Percentiles rank a stretch among this genome's conserved stretches.
Evolutionary conservation across 2,888 invertebrate species (phyloP).

Genomic region (Andrena chrysosceles): DNA sequence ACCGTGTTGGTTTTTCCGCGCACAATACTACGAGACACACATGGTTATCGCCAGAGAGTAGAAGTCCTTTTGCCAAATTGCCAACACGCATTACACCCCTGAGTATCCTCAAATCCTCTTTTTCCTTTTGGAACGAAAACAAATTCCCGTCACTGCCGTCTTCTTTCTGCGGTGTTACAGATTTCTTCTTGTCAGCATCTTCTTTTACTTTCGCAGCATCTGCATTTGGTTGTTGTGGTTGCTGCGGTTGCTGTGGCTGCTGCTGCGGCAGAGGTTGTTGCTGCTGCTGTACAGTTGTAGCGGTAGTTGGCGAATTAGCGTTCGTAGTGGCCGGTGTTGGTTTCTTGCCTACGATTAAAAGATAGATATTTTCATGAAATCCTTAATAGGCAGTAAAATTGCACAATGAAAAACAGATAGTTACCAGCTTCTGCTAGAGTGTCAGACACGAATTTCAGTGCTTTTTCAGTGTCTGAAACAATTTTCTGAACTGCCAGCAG

Average conservation of each 20-base stretch:
- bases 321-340: conserved; percentile 69
- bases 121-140: conserved; percentile 90
- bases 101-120: conserved; percentile 89
- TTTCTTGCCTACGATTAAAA: conserved; percentile 74
- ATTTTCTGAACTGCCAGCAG: conserved; percentile 95
- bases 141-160: conserved; percentile 91
- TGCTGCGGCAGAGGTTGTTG: conserved; percentile 39
- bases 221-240: conserved; percentile 75
- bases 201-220: conserved; percentile 84
- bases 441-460: conserved; percentile 97
- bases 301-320: conserved; percentile 69
- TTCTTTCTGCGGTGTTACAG: conserved; percentile 84
- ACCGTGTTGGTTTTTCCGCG: conserved; percentile 95
- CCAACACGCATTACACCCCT: conserved; percentile 99
- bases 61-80: conserved; percentile 94
- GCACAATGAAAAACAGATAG: conserved; percentile 32
- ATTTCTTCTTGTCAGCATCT: conserved; percentile 86
- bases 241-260: conserved; percentile 67
- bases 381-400: background rate
- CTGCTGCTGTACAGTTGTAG: conserved; percentile 63
- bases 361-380: background rate
- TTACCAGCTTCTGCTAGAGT: conserved; percentile 88
- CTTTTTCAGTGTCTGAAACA: conserved; percentile 96
- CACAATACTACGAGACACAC: conserved; percentile 98
- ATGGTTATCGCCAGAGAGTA: conserved; percentile 94